A percentile compares a stretch with the other conserved stretches of the same genome.
These are phyloP conservation scores for Lochmaea capreae DNA, from an alignment of 2,888 invertebrate genomes.

Conservation along the genomic window DNA sequence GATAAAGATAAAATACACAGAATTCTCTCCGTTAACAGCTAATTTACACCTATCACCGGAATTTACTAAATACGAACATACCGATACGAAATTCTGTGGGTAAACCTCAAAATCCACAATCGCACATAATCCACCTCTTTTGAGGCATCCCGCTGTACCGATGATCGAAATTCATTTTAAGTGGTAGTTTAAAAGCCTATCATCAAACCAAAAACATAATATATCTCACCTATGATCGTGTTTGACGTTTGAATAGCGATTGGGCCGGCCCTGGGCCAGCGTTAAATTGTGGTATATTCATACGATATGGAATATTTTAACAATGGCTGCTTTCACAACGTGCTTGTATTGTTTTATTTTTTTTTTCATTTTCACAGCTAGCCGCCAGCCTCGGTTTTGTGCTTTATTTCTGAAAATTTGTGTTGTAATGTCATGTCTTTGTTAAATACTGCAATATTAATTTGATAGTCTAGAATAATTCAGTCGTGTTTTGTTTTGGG, in stretches of 20 bases:
- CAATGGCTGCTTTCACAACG: conserved; percentile 45
- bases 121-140: conserved; percentile 28
- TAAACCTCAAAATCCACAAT: conserved; percentile 26
- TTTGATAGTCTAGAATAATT: conserved; percentile 31
- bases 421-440: conserved; percentile 35
- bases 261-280: conserved; percentile 40
- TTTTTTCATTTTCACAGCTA: conserved; percentile 29
- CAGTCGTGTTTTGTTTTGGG: not conserved
- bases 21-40: not conserved
- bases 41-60: not conserved
- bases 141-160: conserved; percentile 24
- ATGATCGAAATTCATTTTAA: conserved; percentile 39
- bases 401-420: conserved; percentile 44
- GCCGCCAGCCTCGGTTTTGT: conserved; percentile 32
- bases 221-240: conserved; percentile 49
- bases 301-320: conserved; percentile 47
- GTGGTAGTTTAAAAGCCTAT: conserved; percentile 41
- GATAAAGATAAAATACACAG: not conserved
- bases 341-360: conserved; percentile 44
- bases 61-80: not conserved
- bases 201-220: conserved; percentile 46
- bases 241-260: conserved; percentile 51
- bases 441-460: conserved; percentile 35
- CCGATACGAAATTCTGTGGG: not conserved
- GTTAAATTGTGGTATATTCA: conserved; percentile 47